These are phyloP conservation scores for Geotrypetes seraphini DNA, from an alignment of 2,797 vertebrate genomes.

Conservation along the genomic window DNA sequence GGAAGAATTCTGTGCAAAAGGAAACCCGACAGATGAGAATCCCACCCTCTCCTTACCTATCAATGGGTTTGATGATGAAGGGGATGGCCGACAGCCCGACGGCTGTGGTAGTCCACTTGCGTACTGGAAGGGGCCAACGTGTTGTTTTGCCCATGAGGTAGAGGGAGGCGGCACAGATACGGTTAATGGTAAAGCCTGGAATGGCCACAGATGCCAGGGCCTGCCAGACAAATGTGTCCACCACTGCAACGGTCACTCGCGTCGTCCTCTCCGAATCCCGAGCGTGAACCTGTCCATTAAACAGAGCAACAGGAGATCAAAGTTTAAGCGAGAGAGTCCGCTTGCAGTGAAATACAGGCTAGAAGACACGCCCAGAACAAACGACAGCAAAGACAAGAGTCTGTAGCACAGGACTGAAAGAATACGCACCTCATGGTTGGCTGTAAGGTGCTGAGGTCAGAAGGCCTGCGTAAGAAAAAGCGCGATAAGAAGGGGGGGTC, in stretches of 20 bases:
- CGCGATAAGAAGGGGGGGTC: too few species aligned
- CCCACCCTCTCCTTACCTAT: conserved; percentile 81
- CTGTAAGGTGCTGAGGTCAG: too few species aligned
- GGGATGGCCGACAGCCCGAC: conserved; percentile 87
- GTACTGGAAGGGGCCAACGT: conserved; percentile 71
- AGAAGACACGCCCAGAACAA: too few species aligned
- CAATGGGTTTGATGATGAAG: conserved; percentile 87
- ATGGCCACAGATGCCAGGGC: conserved; percentile 86
- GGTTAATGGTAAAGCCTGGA: conserved; percentile 92
- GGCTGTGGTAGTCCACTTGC: conserved; percentile 86
- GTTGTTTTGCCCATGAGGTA: conserved; percentile 68
- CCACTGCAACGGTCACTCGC: conserved; percentile 64
- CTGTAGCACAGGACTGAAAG: too few species aligned
- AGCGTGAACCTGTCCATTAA: conserved; percentile 43
- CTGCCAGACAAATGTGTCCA: conserved; percentile 94
- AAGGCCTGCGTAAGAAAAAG: too few species aligned
- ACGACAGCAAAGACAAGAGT: too few species aligned
- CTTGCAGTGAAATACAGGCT: too few species aligned
- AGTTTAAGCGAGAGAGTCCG: too few species aligned
- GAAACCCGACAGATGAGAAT: too few species aligned
- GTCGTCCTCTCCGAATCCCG: conserved; percentile 53
- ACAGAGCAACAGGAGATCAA: too few species aligned
- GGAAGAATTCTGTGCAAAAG: too few species aligned
- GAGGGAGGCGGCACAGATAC: conserved; percentile 77
- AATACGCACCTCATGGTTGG: too few species aligned